Evolutionary conservation across 2,888 invertebrate genomes (phyloP).

Genomic region (Ornithoptera alexandrae): DNA sequence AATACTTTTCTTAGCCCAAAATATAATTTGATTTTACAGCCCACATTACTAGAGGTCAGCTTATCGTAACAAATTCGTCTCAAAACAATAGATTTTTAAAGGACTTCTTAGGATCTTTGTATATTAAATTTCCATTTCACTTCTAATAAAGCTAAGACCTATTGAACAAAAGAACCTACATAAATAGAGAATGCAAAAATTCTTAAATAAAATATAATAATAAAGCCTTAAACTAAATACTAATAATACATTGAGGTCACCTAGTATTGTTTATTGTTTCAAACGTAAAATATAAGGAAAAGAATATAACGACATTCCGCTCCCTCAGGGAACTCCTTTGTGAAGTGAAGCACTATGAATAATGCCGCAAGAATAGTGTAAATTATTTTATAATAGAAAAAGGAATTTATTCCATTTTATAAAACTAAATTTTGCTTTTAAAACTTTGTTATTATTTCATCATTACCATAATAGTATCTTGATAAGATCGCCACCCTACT

Average conservation of each 20-base stretch:
- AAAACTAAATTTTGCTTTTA: not conserved
- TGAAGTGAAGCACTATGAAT: constrained; percentile 8
- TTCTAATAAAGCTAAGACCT: no score
- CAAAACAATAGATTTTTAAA: no score
- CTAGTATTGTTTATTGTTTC: constrained; percentile 5
- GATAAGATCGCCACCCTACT: no score
- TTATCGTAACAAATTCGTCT: no score
- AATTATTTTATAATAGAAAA: constrained; percentile 15
- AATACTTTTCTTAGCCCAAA: no score
- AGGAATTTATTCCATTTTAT: not conserved
- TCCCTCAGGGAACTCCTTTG: constrained; percentile 7
- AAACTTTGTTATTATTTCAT: not conserved
- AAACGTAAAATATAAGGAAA: constrained; percentile 12
- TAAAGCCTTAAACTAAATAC: not conserved
- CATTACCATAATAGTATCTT: no score
- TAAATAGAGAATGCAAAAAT: not conserved
- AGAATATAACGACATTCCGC: constrained; percentile 1
- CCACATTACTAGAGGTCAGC: no score
- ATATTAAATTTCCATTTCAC: no score
- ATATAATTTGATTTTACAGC: no score
- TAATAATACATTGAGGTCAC: not conserved
- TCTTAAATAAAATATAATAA: not conserved
- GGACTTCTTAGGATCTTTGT: no score
- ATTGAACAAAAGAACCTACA: not conserved
- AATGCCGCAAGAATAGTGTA: constrained; percentile 6